Evolutionary conservation across 1,140 invertebrate species (phyloP), one percentile per base, ranked within the genome.

Genomic region (Listronotus bonariensis): DNA sequence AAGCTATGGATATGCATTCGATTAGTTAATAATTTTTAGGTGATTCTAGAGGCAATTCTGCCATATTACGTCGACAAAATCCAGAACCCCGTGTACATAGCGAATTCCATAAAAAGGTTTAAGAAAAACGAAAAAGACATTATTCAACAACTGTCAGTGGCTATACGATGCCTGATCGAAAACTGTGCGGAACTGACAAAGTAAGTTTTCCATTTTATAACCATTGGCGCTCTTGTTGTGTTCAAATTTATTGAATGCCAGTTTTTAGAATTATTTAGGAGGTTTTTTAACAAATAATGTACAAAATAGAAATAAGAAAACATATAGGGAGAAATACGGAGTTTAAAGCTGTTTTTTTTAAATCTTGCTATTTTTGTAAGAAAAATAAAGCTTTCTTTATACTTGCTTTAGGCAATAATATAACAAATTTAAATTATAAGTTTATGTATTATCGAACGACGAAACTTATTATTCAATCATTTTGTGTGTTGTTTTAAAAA

Each of bases 161-260:
- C 96, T n/a, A 92, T 98, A 62, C 93, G 93, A 76, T 97, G 97
- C 43, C 84, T 99, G 38, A 90, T 99, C 9, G 96, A 94, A 73
- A 98, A 98, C 78, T 96, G 95, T 74, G 97, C 99, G 81, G 91
- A 92, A 48, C 81, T 99, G 15, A 92, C 95, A 6, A 96, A 97
- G 94, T 95, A 83, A 83, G 79, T 65, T 57, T 43, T 14, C 1
- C 6, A 46, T 41, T 34, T 36, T n/a, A 18, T 12, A 10, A 34
- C 17, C 11, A 17, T 59, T 48, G 49, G 45, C 52, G 54, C 62
- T 55, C 62, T 26, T 65, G 52, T 36, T 55, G 62, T 65, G 53
- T 65, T 57, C 46, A 14, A 57, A 43, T 62, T 62, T n/a, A n/a
- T 53, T 65, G 62, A 65, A 65, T 65, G 62, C 53, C 46, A 15